These are phyloP conservation scores for Carcinoscorpius rotundicauda DNA, from an alignment of 1,140 invertebrate genomes.

Conservation along the genomic window DNA sequence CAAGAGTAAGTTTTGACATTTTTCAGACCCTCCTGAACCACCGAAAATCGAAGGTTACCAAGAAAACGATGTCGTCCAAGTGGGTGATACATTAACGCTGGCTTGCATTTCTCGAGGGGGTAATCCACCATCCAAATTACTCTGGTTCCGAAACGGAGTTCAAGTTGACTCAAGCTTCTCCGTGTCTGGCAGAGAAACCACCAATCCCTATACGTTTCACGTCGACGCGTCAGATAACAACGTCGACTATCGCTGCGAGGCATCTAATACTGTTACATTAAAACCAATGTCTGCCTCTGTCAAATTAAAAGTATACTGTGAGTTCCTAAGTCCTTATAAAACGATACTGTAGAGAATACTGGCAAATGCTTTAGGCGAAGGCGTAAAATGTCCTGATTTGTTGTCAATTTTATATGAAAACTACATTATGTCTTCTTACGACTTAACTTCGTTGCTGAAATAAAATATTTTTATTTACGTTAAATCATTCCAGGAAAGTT, in stretches of 20 bases:
- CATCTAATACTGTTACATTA: slow-evolving; percentile 75
- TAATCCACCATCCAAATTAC: slow-evolving; percentile 84
- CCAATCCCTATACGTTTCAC: slow-evolving; percentile 71
- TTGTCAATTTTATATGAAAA: background rate
- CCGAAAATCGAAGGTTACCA: slow-evolving; percentile 89
- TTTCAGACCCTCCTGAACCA: slow-evolving; percentile 74
- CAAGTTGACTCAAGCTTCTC: slow-evolving; percentile 41
- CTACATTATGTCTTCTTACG: background rate
- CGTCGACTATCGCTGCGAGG: slow-evolving; percentile 80
- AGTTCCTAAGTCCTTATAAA: slow-evolving; percentile 38
- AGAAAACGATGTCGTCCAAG: slow-evolving; percentile 60
- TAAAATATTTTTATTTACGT: no score
- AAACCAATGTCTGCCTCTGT: slow-evolving; percentile 61
- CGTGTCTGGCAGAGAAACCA: slow-evolving; percentile 60
- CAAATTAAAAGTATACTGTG: slow-evolving; percentile 79
- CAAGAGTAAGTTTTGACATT: background rate
- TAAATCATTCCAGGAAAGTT: no score
- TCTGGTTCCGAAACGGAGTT: slow-evolving; percentile 80
- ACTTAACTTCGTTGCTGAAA: background rate
- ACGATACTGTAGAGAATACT: no score
- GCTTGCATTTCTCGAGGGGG: slow-evolving; percentile 82
- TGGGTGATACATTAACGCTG: slow-evolving; percentile 75
- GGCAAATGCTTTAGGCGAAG: background rate
- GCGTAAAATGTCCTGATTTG: background rate
- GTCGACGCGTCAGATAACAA: slow-evolving; percentile 82